Percentiles rank a stretch among this genome's conserved stretches.
These are phyloP conservation scores for Trematocara zebra DNA, from an alignment of 2,113 vertebrate genomes.

Conservation along the genomic window DNA sequence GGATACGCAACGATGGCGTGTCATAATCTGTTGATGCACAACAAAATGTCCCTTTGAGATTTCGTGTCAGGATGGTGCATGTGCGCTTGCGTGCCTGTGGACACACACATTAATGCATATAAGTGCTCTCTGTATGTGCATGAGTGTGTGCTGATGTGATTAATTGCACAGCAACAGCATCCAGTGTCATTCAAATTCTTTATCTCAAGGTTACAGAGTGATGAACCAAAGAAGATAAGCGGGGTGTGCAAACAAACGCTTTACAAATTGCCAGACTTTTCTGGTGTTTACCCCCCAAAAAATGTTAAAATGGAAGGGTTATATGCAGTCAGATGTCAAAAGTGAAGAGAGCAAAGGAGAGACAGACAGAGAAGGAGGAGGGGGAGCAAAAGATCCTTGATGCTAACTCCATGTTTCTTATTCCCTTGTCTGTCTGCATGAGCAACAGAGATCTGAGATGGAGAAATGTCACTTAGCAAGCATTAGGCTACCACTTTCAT, in stretches of 20 bases:
- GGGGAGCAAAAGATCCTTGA: slow-evolving; percentile 24
- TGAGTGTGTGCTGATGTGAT: slow-evolving; percentile 26
- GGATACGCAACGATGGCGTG: not conserved
- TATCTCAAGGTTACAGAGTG: slow-evolving; percentile 68
- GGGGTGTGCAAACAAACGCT: slow-evolving; percentile 27
- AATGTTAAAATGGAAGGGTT: not conserved
- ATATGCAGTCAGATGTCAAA: slow-evolving; percentile 33
- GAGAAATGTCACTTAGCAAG: slow-evolving; percentile 63
- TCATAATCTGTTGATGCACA: slow-evolving; percentile 49
- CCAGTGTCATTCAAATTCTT: slow-evolving; percentile 50
- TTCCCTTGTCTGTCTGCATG: slow-evolving; percentile 45
- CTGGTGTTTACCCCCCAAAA: not conserved
- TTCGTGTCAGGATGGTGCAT: not conserved
- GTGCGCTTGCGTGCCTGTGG: not conserved
- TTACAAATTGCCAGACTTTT: slow-evolving; percentile 34
- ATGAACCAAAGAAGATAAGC: slow-evolving; percentile 51
- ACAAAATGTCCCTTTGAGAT: slow-evolving; percentile 36
- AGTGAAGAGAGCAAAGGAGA: not conserved
- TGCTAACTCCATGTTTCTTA: slow-evolving; percentile 10
- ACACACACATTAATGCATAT: not conserved
- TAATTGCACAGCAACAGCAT: slow-evolving; percentile 49
- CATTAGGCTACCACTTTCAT: slow-evolving; percentile 57
- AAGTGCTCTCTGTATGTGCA: not conserved
- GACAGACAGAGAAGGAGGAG: not conserved
- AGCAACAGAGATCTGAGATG: slow-evolving; percentile 57